phyloP scores from a whole-genome alignment of 2,113 vertebrate genomes.

The Scopus umbretta region DNA sequence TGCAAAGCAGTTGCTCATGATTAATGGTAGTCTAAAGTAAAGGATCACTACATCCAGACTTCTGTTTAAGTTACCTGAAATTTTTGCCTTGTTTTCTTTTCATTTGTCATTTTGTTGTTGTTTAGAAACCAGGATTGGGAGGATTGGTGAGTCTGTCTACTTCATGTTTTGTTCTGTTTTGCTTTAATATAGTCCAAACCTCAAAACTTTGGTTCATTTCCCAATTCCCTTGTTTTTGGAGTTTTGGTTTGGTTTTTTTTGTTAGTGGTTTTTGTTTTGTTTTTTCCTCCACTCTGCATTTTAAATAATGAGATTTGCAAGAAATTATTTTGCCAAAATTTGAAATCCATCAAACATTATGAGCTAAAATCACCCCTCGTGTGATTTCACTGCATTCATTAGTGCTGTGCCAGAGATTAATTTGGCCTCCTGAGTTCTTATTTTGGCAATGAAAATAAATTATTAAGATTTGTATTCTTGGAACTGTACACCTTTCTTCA shows the following conservation, averaged over 20 bases:
- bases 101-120: not conserved
- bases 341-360: not conserved
- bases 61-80: not conserved
- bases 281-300: not conserved
- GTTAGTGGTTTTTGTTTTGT: not conserved
- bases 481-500: not conserved
- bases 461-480: not conserved
- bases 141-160: not conserved
- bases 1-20: not conserved
- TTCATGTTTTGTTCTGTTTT: not conserved
- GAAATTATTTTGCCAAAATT: not conserved
- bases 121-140: not conserved
- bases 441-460: slow-evolving; percentile 21
- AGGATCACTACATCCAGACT: not conserved
- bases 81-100: not conserved
- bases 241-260: not conserved
- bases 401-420: not conserved
- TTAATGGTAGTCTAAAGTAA: not conserved
- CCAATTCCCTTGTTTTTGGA: not conserved
- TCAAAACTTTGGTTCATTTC: not conserved
- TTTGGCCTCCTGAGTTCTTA: not conserved
- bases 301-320: not conserved
- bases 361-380: not conserved
- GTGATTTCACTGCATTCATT: not conserved
- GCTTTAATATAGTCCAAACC: not conserved